Base-by-base conservation (phyloP, 2,113 vertebrate genomes). In the Silurus asotus region DNA sequence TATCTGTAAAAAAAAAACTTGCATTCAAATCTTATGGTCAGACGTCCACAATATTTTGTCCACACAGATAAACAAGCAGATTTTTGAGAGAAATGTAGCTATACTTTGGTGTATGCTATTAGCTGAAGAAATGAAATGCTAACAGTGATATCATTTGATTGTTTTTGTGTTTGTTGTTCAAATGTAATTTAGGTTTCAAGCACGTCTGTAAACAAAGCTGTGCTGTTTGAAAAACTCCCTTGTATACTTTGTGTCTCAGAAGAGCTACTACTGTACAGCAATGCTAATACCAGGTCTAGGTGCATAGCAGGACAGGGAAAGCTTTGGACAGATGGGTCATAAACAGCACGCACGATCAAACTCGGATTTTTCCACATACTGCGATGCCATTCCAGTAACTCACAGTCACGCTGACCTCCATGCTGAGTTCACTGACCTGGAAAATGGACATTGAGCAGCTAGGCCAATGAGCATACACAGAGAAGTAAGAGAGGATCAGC, bases 351-450 rank as follows among this genome's bases (percentile, higher is more conserved):
- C 49, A 15, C 4, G 17, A 62, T 67, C 61, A 67, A 67, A 15
- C 74, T 58, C 10, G 78, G 83, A 48, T 80, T 78, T 69, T 86
- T 25, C 64, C 74, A 45, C 75, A 53, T 83, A 74, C 87, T 1
- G 69, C 87, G 85, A 86, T 86, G 85, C 87, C 37, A 65, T 56
- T 2, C 9, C 17, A 64, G 75, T 87, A 87, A 89, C 84, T 87
- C 77, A 77, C 85, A 76, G 70, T 25, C 11, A 25, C 55, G 23
- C 80, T 92, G 93, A 94, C 95, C 93, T 92, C 89, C 80, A 74
- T 90, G 37, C 62, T 81, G 61, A 88, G 90, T 91, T 91, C 90
- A 88, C 86, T 92, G 93, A 94, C 92, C 93, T 93, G 92, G 92
- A 93, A 94, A 94, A 93, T 91, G 91, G 92, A 91, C 84, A 86